These are phyloP conservation scores for Sipunculus nudus DNA, from an alignment of 2,888 invertebrate genomes.

Conservation along the genomic window DNA sequence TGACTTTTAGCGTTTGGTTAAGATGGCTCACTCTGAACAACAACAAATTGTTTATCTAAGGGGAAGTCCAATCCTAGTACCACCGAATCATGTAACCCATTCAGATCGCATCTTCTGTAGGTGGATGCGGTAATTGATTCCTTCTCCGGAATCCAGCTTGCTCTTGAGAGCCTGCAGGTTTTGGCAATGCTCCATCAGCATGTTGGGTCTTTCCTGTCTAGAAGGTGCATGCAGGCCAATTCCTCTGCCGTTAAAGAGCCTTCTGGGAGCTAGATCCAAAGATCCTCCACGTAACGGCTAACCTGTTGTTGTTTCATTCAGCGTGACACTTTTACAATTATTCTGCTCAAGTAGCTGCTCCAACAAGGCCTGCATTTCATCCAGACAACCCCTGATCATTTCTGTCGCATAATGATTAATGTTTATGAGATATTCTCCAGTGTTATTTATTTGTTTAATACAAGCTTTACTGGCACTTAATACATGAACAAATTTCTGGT, in stretches of 20 bases:
- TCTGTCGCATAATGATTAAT: conserved; percentile 89
- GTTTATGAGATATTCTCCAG: conserved; percentile 86
- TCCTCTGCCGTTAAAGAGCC: conserved; percentile 83
- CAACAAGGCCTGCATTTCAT: conserved; percentile 93
- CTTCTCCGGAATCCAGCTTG: too few species aligned
- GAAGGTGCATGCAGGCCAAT: conserved; percentile 96
- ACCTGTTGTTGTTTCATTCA: conserved; percentile 98
- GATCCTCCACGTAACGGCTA: conserved; percentile 97
- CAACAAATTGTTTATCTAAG: too few species aligned
- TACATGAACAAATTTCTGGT: conserved; percentile 98
- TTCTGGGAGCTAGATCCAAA: conserved; percentile 92
- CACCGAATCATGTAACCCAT: too few species aligned
- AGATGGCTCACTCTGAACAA: too few species aligned
- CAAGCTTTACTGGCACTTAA: conserved; percentile 94
- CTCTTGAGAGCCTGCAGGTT: conserved; percentile 56
- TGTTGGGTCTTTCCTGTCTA: conserved; percentile 98
- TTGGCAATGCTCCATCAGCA: conserved; percentile 81
- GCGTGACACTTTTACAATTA: conserved; percentile 78
- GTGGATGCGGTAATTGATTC: too few species aligned
- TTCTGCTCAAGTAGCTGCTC: conserved; percentile 88
- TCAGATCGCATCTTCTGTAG: too few species aligned
- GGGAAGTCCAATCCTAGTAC: too few species aligned
- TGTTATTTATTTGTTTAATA: conserved; percentile 91
- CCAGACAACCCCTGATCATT: conserved; percentile 74
- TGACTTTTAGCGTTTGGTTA: too few species aligned